A percentile compares a stretch with the other conserved stretches of the same genome.
phyloP scores from a whole-genome alignment of 30 jellyfish, hydroid and myxozoan genomes.

The Hydractinia symbiolongicarpus region DNA sequence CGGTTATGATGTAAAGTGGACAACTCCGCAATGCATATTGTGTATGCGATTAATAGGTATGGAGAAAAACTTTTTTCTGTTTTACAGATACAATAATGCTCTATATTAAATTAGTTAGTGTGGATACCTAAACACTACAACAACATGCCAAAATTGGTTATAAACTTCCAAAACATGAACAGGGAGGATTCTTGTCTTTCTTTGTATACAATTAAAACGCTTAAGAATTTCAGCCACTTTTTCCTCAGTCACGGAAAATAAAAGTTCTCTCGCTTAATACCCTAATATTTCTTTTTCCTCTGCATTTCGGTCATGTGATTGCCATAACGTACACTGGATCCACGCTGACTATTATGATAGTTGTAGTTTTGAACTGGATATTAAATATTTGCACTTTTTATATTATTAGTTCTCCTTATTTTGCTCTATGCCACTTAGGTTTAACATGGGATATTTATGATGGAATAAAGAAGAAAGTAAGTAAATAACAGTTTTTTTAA shows the following conservation, averaged over 20 bases:
- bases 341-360: no score
- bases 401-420: no score
- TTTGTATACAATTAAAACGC: no score
- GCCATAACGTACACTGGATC: no score
- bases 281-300: no score
- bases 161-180: neutral
- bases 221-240: no score
- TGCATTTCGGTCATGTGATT: no score
- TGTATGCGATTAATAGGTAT: slow-evolving; percentile 87
- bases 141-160: neutral
- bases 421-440: slow-evolving; percentile 36
- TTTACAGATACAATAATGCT: neutral
- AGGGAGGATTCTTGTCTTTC: neutral
- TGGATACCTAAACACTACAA: neutral
- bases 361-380: no score
- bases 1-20: slow-evolving; percentile 87
- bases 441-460: slow-evolving; percentile 91
- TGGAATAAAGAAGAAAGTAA: slow-evolving; percentile 70
- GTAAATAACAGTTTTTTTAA: neutral
- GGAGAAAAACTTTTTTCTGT: neutral
- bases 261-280: no score
- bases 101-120: neutral
- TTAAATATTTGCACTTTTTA: no score
- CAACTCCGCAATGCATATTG: slow-evolving; percentile 92
- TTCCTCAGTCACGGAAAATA: no score